Evolutionary conservation across 2,888 invertebrate species (phyloP).

Genomic region (Limnephilus lunatus): DNA sequence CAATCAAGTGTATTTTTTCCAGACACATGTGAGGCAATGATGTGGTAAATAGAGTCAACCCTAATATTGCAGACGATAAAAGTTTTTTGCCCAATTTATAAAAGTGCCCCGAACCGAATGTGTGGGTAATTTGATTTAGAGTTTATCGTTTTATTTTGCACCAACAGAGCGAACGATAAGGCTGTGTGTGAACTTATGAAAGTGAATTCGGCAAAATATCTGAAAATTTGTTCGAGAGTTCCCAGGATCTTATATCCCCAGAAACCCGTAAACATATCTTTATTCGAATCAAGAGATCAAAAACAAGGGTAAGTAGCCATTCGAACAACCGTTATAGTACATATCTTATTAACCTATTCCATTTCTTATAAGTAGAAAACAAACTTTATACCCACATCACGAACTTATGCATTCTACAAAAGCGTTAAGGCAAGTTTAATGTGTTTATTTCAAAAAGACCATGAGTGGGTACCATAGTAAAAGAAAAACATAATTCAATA

Average conservation of each 20-base stretch:
- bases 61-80: constrained; percentile 2
- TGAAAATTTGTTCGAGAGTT: neutral
- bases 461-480: neutral
- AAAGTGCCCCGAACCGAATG: neutral
- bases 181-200: neutral
- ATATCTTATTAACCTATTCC: neutral
- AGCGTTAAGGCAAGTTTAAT: neutral
- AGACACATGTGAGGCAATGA: neutral
- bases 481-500: neutral
- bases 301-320: constrained; percentile 18
- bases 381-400: neutral
- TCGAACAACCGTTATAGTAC: constrained; percentile 4
- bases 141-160: constrained; percentile 11
- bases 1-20: neutral
- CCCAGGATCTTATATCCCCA: neutral
- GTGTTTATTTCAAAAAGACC: neutral
- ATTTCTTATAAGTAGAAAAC: constrained; percentile 13
- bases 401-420: neutral
- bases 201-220: neutral
- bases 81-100: constrained; percentile 7
- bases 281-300: constrained; percentile 32
- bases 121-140: neutral
- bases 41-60: neutral
- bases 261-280: neutral
- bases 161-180: neutral